phyloP scores from a whole-genome alignment of 2,888 invertebrate genomes.

The Parelbella ahira region DNA sequence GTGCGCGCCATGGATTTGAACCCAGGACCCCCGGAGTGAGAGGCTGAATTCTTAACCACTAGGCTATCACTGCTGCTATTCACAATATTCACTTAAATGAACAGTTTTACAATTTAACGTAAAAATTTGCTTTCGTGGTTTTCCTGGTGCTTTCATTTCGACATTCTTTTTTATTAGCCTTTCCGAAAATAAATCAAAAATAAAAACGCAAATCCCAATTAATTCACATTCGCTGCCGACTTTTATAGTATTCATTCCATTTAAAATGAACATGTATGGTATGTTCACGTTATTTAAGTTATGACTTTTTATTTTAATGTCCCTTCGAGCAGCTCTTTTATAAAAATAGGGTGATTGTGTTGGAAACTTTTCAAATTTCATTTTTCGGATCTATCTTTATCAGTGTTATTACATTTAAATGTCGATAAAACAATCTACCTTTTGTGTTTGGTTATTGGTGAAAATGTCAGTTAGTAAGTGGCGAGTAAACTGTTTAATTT shows the following conservation, averaged over 20 bases:
- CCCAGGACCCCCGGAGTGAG: no score
- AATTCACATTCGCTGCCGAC: conserved; percentile 25
- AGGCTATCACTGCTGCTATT: no score
- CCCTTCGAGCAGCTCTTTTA: conserved; percentile 21
- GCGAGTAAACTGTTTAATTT: no score
- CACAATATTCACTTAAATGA: no score
- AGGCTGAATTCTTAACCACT: no score
- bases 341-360: conserved; percentile 11
- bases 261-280: conserved; percentile 22
- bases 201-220: conserved; percentile 25
- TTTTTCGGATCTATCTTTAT: conserved; percentile 1
- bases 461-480: no score
- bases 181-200: conserved; percentile 25
- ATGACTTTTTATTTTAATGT: conserved; percentile 24
- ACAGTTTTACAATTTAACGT: no score
- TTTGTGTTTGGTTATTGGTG: no score
- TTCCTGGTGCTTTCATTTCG: conserved; percentile 19
- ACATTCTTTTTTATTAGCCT: conserved; percentile 27
- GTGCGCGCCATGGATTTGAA: no score
- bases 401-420: background rate
- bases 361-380: conserved; percentile 17
- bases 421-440: no score
- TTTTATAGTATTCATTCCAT: conserved; percentile 22
- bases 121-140: background rate
- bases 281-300: conserved; percentile 23